These are phyloP conservation scores for Oligia fasciuncula DNA, from an alignment of 2,888 invertebrate species.

Conservation along the genomic window DNA sequence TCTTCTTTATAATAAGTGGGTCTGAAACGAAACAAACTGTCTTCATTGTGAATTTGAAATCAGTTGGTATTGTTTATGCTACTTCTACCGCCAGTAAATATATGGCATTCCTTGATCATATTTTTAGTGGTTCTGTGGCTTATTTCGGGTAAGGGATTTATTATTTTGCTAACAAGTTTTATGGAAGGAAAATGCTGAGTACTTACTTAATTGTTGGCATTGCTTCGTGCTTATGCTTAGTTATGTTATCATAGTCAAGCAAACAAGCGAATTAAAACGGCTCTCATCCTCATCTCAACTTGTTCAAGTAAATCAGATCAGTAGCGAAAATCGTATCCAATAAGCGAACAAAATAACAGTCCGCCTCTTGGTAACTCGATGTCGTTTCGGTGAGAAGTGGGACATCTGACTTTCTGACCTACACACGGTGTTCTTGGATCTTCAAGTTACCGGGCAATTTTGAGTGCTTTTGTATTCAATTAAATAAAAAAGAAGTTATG, in stretches of 20 bases:
- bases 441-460: constrained; percentile 52
- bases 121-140: constrained; percentile 25
- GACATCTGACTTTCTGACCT: constrained; percentile 85
- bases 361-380: constrained; percentile 79
- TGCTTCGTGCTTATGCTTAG: background rate
- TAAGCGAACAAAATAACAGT: constrained; percentile 82
- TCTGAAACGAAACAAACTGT: background rate
- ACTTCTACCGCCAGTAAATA: background rate
- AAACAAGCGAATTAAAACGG: constrained; percentile 8
- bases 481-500: constrained; percentile 14
- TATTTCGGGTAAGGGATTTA: constrained; percentile 35
- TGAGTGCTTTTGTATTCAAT: constrained; percentile 20
- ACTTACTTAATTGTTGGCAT: background rate
- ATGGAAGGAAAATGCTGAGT: background rate
- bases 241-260: background rate
- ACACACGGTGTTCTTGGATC: constrained; percentile 78
- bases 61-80: constrained; percentile 8
- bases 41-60: background rate
- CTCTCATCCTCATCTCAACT: constrained; percentile 14
- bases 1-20: background rate
- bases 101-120: constrained; percentile 46
- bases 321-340: constrained; percentile 68
- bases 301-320: constrained; percentile 71
- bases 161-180: background rate
- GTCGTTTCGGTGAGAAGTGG: constrained; percentile 84